phyloP scores from a whole-genome alignment of 2,888 invertebrate species.

The Rhimphoctona megacephalus region DNA sequence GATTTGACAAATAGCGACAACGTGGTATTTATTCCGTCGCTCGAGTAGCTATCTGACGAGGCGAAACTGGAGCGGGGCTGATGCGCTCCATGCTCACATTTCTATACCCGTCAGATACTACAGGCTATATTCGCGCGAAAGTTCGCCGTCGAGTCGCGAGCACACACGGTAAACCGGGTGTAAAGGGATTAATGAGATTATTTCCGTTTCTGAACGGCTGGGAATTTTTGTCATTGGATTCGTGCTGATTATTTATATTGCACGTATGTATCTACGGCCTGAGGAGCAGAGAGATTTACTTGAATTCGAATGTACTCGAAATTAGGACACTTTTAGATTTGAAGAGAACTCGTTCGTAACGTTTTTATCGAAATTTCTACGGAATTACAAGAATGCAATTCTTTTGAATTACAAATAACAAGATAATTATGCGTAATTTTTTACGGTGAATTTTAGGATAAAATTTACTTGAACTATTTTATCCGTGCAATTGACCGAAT shows the following conservation, averaged over 20 bases:
- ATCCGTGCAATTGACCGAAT: neutral
- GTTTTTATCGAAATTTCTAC: neutral
- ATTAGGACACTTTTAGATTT: neutral
- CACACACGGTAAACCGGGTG: constrained; percentile 46
- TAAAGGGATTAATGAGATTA: constrained; percentile 61
- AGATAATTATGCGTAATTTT: neutral
- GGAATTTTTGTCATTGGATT: constrained; percentile 33
- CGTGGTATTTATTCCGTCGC: constrained; percentile 27
- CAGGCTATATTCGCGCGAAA: constrained; percentile 11
- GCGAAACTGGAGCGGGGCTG: constrained; percentile 49
- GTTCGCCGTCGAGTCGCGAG: constrained; percentile 28
- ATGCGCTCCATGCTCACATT: constrained; percentile 30
- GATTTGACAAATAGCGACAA: constrained; percentile 28
- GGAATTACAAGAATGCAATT: neutral
- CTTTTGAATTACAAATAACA: neutral
- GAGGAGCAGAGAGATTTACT: neutral
- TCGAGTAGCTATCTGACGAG: constrained; percentile 52
- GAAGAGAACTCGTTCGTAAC: neutral
- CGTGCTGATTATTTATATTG: neutral
- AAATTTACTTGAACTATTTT: neutral
- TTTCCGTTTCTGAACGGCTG: constrained; percentile 14
- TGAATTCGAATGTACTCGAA: neutral
- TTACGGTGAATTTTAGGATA: neutral
- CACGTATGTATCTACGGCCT: neutral
- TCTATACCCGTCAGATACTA: constrained; percentile 11